Conservation (phyloP, 2,888 invertebrate genomes). For the Panorpa germanica region DNA sequence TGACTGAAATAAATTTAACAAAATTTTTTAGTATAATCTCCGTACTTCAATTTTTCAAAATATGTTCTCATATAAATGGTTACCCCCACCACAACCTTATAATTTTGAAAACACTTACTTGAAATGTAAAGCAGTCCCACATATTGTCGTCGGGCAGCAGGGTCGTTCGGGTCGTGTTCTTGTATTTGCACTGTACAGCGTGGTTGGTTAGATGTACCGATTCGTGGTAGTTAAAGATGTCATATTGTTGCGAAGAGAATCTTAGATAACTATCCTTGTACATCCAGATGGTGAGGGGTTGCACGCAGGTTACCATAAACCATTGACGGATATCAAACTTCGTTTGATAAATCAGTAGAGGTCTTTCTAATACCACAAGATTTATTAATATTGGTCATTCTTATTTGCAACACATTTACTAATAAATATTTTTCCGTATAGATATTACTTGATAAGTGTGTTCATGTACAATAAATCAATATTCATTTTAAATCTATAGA, state of each 20-base stretch:
- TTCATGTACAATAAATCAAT: conserved; percentile 6
- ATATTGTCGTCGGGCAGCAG: conserved; percentile 78
- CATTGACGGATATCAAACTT: conserved; percentile 93
- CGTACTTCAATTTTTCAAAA: background rate
- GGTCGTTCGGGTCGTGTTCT: conserved; percentile 50
- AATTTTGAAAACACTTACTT: conserved; percentile 27
- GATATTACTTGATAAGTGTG: too few species aligned
- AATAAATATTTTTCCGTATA: too few species aligned
- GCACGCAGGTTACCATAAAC: conserved; percentile 82
- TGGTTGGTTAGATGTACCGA: conserved; percentile 87
- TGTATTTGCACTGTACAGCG: conserved; percentile 79
- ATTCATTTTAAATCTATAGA: conserved; percentile 6
- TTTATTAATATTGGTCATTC: too few species aligned
- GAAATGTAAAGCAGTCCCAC: conserved; percentile 82
- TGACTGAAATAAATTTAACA: conserved; percentile 10
- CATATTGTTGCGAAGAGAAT: conserved; percentile 81
- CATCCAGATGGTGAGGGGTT: conserved; percentile 83
- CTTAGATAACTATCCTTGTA: conserved; percentile 84
- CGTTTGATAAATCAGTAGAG: conserved; percentile 71
- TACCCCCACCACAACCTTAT: conserved; percentile 26
- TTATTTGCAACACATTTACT: conserved; percentile 2
- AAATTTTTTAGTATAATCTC: background rate
- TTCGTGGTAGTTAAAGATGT: conserved; percentile 73
- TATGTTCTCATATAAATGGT: background rate
- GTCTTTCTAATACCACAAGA: conserved; percentile 51